A percentile compares a stretch with the other conserved stretches of the same genome.
phyloP scores from a whole-genome alignment of 1,140 invertebrate genomes.

The Drepana arcuata region DNA sequence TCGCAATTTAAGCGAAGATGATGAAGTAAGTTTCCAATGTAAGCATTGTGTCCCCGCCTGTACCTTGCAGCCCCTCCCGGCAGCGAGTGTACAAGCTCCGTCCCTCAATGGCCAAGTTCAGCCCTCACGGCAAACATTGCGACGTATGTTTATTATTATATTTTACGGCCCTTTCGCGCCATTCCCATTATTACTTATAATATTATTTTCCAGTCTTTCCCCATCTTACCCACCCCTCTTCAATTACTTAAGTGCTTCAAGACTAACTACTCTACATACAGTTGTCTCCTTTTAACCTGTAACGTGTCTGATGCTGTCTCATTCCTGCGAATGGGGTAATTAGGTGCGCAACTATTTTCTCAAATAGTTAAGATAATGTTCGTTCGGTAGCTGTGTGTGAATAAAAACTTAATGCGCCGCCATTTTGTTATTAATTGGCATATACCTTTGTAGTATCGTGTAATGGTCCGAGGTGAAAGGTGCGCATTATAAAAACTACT shows the following conservation, averaged over 20 bases:
- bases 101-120: no score
- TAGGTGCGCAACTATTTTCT: slow-evolving; percentile 64
- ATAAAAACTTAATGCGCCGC: slow-evolving; percentile 36
- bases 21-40: not conserved
- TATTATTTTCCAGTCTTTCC: slow-evolving; percentile 53
- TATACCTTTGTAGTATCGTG: no score
- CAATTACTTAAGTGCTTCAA: slow-evolving; percentile 66
- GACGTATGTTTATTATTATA: slow-evolving; percentile 49
- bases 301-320: not conserved
- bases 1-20: not conserved
- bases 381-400: slow-evolving; percentile 45
- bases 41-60: not conserved
- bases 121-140: slow-evolving; percentile 13
- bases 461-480: no score
- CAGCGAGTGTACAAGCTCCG: no score
- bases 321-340: slow-evolving; percentile 42
- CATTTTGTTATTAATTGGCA: no score
- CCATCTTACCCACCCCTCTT: slow-evolving; percentile 49
- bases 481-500: no score
- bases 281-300: slow-evolving; percentile 15
- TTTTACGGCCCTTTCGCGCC: slow-evolving; percentile 37
- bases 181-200: slow-evolving; percentile 47
- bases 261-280: slow-evolving; percentile 27
- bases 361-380: slow-evolving; percentile 49
- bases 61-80: no score